These are phyloP conservation scores for Dendrocincla fuliginosa DNA, from an alignment of 2,797 vertebrate genomes.

Conservation along the genomic window DNA sequence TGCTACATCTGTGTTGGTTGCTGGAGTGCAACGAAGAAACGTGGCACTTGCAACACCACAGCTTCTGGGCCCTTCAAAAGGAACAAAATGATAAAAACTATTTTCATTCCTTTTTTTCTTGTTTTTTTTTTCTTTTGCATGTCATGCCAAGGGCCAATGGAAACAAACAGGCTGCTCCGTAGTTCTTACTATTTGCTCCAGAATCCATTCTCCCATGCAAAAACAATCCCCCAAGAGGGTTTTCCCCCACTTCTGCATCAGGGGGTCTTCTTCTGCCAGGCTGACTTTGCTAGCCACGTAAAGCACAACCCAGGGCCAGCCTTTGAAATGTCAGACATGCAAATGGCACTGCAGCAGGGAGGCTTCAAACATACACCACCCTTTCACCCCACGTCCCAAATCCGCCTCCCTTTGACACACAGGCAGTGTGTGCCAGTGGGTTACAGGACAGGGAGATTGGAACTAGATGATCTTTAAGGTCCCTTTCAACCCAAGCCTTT, in stretches of 20 bases:
- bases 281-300: neutral
- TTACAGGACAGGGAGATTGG: neutral
- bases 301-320: neutral
- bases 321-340: neutral
- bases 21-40: conserved; percentile 59
- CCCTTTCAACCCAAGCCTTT: neutral
- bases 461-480: neutral
- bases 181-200: neutral
- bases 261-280: neutral
- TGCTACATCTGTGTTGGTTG: conserved; percentile 32
- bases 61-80: conserved; percentile 13
- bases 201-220: neutral
- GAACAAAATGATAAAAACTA: conserved; percentile 47
- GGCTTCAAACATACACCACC: neutral
- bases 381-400: neutral
- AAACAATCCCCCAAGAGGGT: neutral
- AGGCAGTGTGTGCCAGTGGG: neutral
- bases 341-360: neutral
- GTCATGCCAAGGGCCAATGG: conserved; percentile 23
- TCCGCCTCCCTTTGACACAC: neutral
- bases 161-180: conserved; percentile 9
- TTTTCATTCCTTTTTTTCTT: neutral
- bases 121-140: neutral
- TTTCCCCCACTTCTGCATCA: neutral
- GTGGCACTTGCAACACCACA: conserved; percentile 20